phyloP scores from a whole-genome alignment of 2,113 vertebrate species.

The Callionymus lyra region DNA sequence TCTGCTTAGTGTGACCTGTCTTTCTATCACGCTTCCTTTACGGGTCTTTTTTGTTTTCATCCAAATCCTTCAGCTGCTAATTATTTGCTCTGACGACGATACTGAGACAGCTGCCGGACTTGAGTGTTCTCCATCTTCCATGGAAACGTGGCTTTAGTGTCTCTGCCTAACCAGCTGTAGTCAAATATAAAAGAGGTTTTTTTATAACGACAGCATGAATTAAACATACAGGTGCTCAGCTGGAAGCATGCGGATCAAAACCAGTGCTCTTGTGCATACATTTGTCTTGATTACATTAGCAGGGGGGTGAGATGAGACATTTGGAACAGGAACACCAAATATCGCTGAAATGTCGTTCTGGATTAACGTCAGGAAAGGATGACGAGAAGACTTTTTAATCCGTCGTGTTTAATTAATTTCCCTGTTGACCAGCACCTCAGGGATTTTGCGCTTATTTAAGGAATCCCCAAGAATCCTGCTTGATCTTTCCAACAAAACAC shows the following conservation, averaged over 20 bases:
- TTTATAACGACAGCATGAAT: constrained; percentile 25
- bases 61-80: too few species aligned
- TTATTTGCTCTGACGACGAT: not conserved
- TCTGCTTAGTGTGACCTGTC: too few species aligned
- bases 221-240: constrained; percentile 42
- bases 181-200: constrained; percentile 20
- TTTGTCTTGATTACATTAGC: constrained; percentile 40
- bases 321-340: not conserved
- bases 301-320: constrained; percentile 3
- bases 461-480: too few species aligned
- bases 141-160: constrained; percentile 25
- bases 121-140: constrained; percentile 27
- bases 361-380: too few species aligned
- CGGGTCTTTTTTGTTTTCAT: too few species aligned
- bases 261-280: constrained; percentile 20
- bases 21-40: too few species aligned
- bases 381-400: too few species aligned
- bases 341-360: too few species aligned
- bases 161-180: constrained; percentile 29
- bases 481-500: too few species aligned
- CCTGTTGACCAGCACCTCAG: too few species aligned
- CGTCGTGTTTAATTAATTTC: too few species aligned
- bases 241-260: constrained; percentile 36
- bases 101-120: constrained; percentile 23
- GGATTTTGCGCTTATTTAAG: too few species aligned